These are phyloP conservation scores for Apamea sordens DNA, from an alignment of 2,888 invertebrate species.

Conservation along the genomic window DNA sequence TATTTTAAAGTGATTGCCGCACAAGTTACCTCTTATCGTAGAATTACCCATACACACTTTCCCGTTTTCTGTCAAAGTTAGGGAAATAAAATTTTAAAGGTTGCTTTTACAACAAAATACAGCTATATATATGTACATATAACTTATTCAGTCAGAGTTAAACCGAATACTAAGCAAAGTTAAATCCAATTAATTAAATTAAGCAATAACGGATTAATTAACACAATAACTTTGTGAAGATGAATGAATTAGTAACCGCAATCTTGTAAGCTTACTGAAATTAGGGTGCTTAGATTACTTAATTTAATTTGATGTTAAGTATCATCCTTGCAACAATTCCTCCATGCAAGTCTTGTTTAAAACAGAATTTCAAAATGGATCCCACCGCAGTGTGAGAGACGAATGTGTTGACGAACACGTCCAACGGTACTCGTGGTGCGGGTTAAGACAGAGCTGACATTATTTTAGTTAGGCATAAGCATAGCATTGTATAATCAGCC, in stretches of 20 bases:
- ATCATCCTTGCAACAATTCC: neutral
- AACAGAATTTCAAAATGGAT: neutral
- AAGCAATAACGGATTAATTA: constrained; percentile 21
- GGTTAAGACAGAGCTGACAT: neutral
- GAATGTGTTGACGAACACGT: too few species aligned
- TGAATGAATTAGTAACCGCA: constrained; percentile 6
- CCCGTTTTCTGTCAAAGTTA: constrained; percentile 25
- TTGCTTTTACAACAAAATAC: neutral
- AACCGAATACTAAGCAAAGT: constrained; percentile 31
- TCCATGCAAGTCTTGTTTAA: too few species aligned
- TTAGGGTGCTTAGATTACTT: too few species aligned
- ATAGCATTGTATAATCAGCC: too few species aligned
- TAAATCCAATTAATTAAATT: constrained; percentile 8
- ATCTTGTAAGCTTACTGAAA: constrained; percentile 17
- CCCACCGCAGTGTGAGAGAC: too few species aligned
- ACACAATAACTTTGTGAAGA: constrained; percentile 27
- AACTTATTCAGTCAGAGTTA: constrained; percentile 26
- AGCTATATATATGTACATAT: neutral
- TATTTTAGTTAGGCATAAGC: neutral
- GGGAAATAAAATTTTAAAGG: constrained; percentile 16
- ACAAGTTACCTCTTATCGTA: too few species aligned
- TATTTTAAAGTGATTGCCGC: too few species aligned
- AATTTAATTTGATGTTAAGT: neutral
- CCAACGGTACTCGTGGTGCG: too few species aligned
- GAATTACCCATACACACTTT: constrained; percentile 15